These are phyloP conservation scores for Cyrtodaria siliqua DNA, from an alignment of 2,888 invertebrate genomes.

Conservation along the genomic window DNA sequence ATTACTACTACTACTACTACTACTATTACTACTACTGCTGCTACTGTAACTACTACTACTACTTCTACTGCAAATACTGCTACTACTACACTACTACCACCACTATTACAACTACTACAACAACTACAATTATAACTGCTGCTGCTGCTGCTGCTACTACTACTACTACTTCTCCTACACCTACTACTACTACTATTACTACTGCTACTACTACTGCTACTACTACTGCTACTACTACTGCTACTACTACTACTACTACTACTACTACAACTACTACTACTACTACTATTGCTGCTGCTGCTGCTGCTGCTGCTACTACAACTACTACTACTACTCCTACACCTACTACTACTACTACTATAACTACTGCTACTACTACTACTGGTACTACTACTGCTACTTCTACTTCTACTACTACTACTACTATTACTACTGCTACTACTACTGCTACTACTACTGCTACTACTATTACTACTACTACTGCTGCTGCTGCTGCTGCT, in stretches of 20 bases:
- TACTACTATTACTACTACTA: slow-evolving; percentile 5
- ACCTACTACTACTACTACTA: slow-evolving; percentile 8
- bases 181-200: slow-evolving; percentile 4
- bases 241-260: slow-evolving; percentile 4
- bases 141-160: background rate
- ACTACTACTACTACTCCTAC: slow-evolving; percentile 2
- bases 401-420: slow-evolving; percentile 7
- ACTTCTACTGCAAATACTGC: background rate
- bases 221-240: slow-evolving; percentile 1
- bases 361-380: slow-evolving; percentile 3
- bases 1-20: background rate
- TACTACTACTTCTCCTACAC: background rate
- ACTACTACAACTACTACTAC: slow-evolving; percentile 6
- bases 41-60: slow-evolving; percentile 4
- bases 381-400: slow-evolving; percentile 3
- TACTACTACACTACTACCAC: slow-evolving; percentile 1
- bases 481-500: slow-evolving; percentile 1
- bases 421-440: slow-evolving; percentile 6
- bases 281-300: background rate
- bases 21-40: slow-evolving; percentile 1
- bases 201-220: background rate
- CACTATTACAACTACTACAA: background rate
- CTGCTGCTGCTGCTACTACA: background rate
- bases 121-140: background rate
- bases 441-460: slow-evolving; percentile 7